phyloP scores from a whole-genome alignment of 2,113 vertebrate species.

The Syngnathus scovelli region DNA sequence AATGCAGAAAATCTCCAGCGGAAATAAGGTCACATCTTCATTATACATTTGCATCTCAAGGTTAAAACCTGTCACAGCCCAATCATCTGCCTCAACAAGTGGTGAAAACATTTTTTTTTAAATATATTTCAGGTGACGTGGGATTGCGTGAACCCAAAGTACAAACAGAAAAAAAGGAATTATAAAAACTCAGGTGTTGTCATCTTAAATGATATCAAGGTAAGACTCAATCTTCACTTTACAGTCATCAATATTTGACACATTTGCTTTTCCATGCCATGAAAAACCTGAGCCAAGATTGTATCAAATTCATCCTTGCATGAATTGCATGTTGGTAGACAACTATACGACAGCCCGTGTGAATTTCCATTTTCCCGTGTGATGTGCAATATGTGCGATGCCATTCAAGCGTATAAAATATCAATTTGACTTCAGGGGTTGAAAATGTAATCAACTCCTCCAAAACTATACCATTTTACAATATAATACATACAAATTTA shows the following conservation, averaged over 20 bases:
- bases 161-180: constrained; percentile 88
- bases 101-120: constrained; percentile 6
- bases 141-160: constrained; percentile 93
- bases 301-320: too few relatives aligned
- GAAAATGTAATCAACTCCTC: too few relatives aligned
- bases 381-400: too few relatives aligned
- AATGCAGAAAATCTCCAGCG: constrained; percentile 83
- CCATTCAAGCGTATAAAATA: too few relatives aligned
- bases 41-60: constrained; percentile 29
- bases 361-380: too few relatives aligned
- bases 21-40: constrained; percentile 77
- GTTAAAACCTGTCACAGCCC: constrained; percentile 13
- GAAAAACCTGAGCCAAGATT: neutral
- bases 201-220: constrained; percentile 85
- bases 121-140: constrained; percentile 73
- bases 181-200: constrained; percentile 93
- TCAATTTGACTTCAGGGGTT: too few relatives aligned
- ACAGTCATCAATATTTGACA: neutral
- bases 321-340: too few relatives aligned
- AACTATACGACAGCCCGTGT: too few relatives aligned
- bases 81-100: constrained; percentile 14
- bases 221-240: constrained; percentile 48
- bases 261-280: too few relatives aligned
- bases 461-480: too few relatives aligned
- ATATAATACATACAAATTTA: too few relatives aligned